These are phyloP conservation scores for Porites rus DNA, from an alignment of 92 coral and sea anemone genomes.

Conservation along the genomic window DNA sequence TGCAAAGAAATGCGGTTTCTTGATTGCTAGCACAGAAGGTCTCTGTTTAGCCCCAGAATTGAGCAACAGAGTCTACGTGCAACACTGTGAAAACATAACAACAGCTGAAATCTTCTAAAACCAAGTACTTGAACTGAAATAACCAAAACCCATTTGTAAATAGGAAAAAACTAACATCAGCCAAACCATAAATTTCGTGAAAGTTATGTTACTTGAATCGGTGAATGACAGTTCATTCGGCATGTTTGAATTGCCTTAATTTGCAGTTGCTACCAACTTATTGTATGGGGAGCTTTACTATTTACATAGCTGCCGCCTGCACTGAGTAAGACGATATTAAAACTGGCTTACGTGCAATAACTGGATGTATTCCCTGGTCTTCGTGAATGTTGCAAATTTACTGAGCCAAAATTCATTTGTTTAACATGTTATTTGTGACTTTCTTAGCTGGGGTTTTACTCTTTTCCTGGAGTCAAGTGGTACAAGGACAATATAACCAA, in stretches of 20 bases:
- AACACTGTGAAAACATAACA: background rate
- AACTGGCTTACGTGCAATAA: background rate
- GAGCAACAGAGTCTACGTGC: background rate
- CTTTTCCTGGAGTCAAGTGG: background rate
- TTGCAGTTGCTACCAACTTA: background rate
- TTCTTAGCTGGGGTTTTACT: background rate
- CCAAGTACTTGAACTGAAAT: background rate
- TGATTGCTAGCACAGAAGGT: background rate
- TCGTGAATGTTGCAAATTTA: background rate
- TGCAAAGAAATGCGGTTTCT: background rate
- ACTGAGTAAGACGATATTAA: background rate
- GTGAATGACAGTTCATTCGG: background rate
- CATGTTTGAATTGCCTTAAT: background rate
- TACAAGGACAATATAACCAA: background rate
- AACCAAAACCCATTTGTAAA: background rate
- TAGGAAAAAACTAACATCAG: background rate
- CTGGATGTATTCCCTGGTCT: background rate
- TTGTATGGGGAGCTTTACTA: background rate
- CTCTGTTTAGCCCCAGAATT: background rate
- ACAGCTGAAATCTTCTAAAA: background rate
- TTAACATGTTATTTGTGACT: background rate
- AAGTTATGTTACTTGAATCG: background rate
- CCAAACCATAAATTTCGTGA: background rate
- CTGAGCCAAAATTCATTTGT: background rate
- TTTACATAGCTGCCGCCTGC: constrained; percentile 9